phyloP scores from a whole-genome alignment of 2,113 vertebrate genomes.

The Malurus melanocephalus region DNA sequence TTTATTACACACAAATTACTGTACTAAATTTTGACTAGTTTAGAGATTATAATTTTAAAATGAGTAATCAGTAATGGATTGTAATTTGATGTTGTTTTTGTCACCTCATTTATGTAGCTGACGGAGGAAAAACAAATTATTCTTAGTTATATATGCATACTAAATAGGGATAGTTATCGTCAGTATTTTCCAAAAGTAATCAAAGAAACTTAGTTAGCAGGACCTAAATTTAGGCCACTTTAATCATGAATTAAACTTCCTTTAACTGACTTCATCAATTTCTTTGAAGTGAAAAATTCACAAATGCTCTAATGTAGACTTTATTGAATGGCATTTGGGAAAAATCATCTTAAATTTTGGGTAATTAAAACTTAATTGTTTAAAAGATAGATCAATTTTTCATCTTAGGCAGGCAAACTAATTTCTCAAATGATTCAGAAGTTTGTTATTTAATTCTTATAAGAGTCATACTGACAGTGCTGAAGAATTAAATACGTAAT shows the following conservation, averaged over 20 bases:
- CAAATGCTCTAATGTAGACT: not conserved
- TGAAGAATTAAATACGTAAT: not conserved
- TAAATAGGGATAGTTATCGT: not conserved
- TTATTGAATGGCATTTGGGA: not conserved
- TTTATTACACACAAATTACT: not conserved
- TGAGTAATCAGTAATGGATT: not conserved
- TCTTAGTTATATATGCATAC: not conserved
- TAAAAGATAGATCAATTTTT: not conserved
- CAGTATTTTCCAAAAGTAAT: not conserved
- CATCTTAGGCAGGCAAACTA: not conserved
- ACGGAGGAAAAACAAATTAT: not conserved
- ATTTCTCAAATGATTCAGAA: not conserved
- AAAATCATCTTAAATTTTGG: not conserved
- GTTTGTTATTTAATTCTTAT: not conserved
- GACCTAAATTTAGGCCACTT: not conserved
- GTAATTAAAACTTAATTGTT: not conserved
- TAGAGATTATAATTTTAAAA: not conserved
- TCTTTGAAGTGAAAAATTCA: not conserved
- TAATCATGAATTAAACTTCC: not conserved
- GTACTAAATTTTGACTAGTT: not conserved
- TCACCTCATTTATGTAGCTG: not conserved
- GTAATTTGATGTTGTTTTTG: not conserved
- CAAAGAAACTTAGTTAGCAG: not conserved
- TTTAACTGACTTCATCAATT: not conserved
- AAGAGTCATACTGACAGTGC: not conserved